A percentile compares a stretch with the other conserved stretches of the same genome.
phyloP scores from a whole-genome alignment of 2,888 invertebrate genomes.

The Pogonocherus hispidulus region DNA sequence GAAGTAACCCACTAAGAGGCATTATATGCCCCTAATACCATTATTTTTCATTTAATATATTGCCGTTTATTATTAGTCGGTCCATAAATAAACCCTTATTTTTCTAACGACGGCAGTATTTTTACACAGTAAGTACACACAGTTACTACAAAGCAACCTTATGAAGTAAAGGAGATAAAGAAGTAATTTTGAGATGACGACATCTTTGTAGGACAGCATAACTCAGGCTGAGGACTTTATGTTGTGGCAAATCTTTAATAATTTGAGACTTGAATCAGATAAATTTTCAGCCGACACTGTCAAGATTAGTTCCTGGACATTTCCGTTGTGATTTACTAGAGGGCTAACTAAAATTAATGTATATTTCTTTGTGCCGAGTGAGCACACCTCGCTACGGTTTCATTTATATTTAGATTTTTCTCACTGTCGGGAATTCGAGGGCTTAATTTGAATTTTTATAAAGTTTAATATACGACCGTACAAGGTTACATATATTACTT shows the following conservation, averaged over 20 bases:
- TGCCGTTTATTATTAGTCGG: background rate
- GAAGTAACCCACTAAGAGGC: slow-evolving; percentile 1
- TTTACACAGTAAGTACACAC: slow-evolving; percentile 10
- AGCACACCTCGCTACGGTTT: background rate
- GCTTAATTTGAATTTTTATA: slow-evolving; percentile 9
- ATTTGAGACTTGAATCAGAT: slow-evolving; percentile 45
- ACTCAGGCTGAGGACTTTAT: slow-evolving; percentile 43
- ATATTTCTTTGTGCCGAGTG: slow-evolving; percentile 15
- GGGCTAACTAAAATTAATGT: slow-evolving; percentile 16
- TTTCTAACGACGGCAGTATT: slow-evolving; percentile 20
- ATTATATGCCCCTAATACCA: slow-evolving; percentile 15
- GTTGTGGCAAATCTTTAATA: slow-evolving; percentile 46
- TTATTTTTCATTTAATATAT: slow-evolving; percentile 27
- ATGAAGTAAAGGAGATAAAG: slow-evolving; percentile 22
- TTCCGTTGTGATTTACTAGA: slow-evolving; percentile 20
- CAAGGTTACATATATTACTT: background rate
- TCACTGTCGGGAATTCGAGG: background rate
- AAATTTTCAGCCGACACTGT: slow-evolving; percentile 40
- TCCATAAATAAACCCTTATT: slow-evolving; percentile 24
- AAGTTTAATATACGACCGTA: background rate
- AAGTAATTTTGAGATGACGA: slow-evolving; percentile 41
- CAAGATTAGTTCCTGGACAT: slow-evolving; percentile 34
- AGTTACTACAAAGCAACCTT: slow-evolving; percentile 5
- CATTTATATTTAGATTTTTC: slow-evolving; percentile 24
- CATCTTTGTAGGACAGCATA: slow-evolving; percentile 33